Evolutionary conservation across 1,140 invertebrate genomes (phyloP), one percentile per base, ranked within the genome.

Genomic region (Proales similis): DNA sequence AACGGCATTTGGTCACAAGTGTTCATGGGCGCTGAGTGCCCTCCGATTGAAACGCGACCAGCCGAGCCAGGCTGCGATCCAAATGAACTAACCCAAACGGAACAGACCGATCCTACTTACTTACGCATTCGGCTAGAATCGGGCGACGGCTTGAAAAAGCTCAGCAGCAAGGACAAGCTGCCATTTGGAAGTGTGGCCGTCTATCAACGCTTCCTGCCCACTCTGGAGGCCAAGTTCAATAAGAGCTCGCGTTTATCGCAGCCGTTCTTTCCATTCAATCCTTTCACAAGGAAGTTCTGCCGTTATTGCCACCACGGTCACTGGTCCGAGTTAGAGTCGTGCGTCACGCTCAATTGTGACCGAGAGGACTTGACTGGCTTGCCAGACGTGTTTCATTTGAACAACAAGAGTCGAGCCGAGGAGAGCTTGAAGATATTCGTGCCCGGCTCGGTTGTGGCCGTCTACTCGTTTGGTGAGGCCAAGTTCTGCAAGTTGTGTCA

Each of bases 271-370:
- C 22, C 51, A 5, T 26, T 29, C 22, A 11, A 22, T 42, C 45
- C 33, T 19, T 57, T 57, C 32, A 24, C 26, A 7, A 57, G 45
- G 45, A 57, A 57, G 20, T 57, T 30, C 19, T 57, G 51, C 12
- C 11, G 51, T 0, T 57, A 57, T 42, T 57, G 51, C 20, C 26
- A 57, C 39, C 39, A 57, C 22, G 51, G 51, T 6, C 24, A 29
- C 17, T 57, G 51, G 51, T 57, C 51, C 27, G 20, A 57, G 19
- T 42, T 57, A 42, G 51, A 57, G 14, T 57, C 51, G 9, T 57
- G 51, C 32, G 29, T 12, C 11, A 27, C 27, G 5, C 32, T 57
- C 5, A 57, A 39, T n/a, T 57, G 51, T 20, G 32, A 42, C 2
- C 39, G 30, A 57, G 38, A 57, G 17, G 6, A 42, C 19, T 26